A percentile compares a stretch with the other conserved stretches of the same genome.
Evolutionary conservation across 1,140 invertebrate species (phyloP).

Genomic region (Streblospio benedicti): DNA sequence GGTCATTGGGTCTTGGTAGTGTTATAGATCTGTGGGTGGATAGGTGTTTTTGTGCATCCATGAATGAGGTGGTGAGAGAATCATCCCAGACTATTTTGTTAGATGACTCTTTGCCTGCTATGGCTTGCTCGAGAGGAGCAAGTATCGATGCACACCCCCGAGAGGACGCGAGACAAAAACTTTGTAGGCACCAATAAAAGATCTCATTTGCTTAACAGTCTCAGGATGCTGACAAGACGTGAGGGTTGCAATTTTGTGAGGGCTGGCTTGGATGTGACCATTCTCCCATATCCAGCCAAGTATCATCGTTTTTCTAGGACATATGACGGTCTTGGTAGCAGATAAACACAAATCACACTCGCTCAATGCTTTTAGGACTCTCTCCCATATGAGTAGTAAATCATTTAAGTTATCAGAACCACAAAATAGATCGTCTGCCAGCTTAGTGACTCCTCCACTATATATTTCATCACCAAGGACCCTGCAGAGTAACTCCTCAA

Average conservation of each 20-base stretch:
- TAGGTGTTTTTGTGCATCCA: not conserved
- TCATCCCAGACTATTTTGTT: conserved; percentile 22
- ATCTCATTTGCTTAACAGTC: too few species aligned
- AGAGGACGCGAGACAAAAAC: too few species aligned
- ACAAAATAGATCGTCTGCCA: not conserved
- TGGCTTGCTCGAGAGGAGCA: too few species aligned
- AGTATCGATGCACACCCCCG: too few species aligned
- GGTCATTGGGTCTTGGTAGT: not conserved
- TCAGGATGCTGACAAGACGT: not conserved
- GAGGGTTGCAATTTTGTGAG: not conserved
- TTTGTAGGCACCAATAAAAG: too few species aligned
- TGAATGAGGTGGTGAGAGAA: conserved; percentile 6
- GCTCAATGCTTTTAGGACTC: not conserved
- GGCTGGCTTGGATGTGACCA: not conserved
- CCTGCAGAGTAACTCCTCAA: too few species aligned
- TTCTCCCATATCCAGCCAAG: not conserved
- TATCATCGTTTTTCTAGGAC: too few species aligned
- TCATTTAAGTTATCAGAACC: not conserved
- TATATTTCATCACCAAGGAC: too few species aligned
- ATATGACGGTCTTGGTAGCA: too few species aligned
- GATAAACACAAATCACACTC: conserved; percentile 3
- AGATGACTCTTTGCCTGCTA: too few species aligned
- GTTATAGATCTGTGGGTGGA: too few species aligned
- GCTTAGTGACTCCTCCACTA: too few species aligned
- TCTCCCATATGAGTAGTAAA: not conserved